Evolutionary conservation across 1,140 invertebrate species (phyloP).

Genomic region (Conopomorpha cramerella): DNA sequence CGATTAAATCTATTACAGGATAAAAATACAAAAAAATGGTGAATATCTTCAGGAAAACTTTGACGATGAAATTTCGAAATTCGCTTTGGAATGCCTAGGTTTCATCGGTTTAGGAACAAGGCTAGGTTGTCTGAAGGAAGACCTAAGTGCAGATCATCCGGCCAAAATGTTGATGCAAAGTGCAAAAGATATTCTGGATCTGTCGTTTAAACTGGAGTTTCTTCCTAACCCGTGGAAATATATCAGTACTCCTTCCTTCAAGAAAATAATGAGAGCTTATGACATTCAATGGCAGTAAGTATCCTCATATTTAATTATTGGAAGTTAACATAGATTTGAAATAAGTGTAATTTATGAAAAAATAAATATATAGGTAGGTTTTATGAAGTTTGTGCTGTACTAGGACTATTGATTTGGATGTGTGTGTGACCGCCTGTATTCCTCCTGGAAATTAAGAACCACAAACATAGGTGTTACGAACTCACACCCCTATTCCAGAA

Average conservation of each 20-base stretch:
- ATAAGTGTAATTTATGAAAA: too few relatives aligned
- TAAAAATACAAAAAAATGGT: constrained; percentile 16
- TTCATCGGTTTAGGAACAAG: constrained; percentile 69
- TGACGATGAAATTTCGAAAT: constrained; percentile 67
- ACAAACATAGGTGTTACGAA: too few relatives aligned
- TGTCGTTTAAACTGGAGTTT: constrained; percentile 66
- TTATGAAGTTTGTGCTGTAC: too few relatives aligned
- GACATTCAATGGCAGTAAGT: constrained; percentile 51
- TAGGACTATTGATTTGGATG: too few relatives aligned
- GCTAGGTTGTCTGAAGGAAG: constrained; percentile 62
- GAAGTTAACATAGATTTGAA: too few relatives aligned
- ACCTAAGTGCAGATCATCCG: constrained; percentile 56
- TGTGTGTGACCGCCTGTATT: too few relatives aligned
- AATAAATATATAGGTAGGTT: too few relatives aligned
- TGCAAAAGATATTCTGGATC: constrained; percentile 63
- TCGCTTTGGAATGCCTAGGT: constrained; percentile 70
- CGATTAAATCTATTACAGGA: too few relatives aligned
- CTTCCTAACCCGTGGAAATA: constrained; percentile 66
- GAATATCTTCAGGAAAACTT: constrained; percentile 47
- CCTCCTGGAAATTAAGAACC: too few relatives aligned
- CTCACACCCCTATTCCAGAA: constrained; percentile 20
- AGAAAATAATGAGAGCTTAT: constrained; percentile 51
- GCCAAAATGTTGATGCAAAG: constrained; percentile 64
- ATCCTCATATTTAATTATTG: too few relatives aligned
- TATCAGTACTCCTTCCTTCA: constrained; percentile 61